phyloP scores from a whole-genome alignment of 1,140 invertebrate genomes.

The Ditylenchus dipsaci region DNA sequence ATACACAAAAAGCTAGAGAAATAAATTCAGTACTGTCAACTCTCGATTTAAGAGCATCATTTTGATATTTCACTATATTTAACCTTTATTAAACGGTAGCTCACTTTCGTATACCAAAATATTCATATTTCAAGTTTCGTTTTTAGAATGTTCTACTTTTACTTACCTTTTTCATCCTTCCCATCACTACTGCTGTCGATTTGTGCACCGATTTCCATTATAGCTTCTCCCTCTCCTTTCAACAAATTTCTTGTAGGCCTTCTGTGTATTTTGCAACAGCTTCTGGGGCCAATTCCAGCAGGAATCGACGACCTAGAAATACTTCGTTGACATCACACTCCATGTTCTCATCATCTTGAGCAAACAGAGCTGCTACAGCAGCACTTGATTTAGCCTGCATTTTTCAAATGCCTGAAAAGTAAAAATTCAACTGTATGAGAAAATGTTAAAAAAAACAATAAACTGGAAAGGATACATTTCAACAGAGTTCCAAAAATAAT shows the following conservation, averaged over 20 bases:
- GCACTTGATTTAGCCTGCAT: neutral
- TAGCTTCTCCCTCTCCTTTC: conserved; percentile 48
- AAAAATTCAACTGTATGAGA: too few relatives aligned
- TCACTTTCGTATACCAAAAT: too few relatives aligned
- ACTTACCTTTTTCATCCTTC: conserved; percentile 23
- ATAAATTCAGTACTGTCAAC: too few relatives aligned
- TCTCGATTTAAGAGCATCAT: too few relatives aligned
- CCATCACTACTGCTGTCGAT: conserved; percentile 22
- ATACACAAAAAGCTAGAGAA: too few relatives aligned
- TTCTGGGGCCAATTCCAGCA: conserved; percentile 3
- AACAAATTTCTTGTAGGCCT: conserved; percentile 30
- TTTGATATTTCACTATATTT: too few relatives aligned
- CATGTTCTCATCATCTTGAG: conserved; percentile 3
- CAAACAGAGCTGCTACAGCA: neutral
- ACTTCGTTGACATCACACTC: neutral
- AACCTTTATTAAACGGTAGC: too few relatives aligned
- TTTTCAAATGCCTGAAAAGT: neutral
- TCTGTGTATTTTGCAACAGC: conserved; percentile 36
- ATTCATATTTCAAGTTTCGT: too few relatives aligned
- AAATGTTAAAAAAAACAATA: too few relatives aligned
- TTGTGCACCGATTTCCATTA: conserved; percentile 45
- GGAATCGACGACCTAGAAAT: neutral
- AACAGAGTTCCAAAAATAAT: neutral
- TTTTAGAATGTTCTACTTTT: conserved; percentile 12
- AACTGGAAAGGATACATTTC: too few relatives aligned